Conservation (phyloP, 2,888 invertebrate genomes). For the Sphaerophoria taeniata region DNA sequence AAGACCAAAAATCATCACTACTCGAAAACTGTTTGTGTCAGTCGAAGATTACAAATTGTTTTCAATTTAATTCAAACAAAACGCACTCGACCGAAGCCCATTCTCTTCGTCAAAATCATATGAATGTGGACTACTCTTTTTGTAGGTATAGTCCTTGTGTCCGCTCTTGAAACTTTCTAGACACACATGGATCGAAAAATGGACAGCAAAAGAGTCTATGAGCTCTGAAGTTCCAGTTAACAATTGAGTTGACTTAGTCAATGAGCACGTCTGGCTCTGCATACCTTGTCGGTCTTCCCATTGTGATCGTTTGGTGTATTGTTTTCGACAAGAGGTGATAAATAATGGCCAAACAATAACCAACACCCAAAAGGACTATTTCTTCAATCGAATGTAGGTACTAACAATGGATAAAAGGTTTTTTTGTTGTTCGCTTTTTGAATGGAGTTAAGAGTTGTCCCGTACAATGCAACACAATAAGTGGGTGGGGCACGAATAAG, state of each 20-base stretch:
- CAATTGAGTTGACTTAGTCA: constrained; percentile 66
- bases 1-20: background rate
- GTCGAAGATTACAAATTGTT: constrained; percentile 26
- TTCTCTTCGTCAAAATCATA: constrained; percentile 37
- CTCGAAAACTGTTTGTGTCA: constrained; percentile 34
- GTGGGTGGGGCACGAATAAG: constrained; percentile 5
- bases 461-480: constrained; percentile 44
- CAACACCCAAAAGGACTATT: constrained; percentile 41
- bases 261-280: constrained; percentile 57
- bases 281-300: constrained; percentile 20
- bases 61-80: constrained; percentile 35
- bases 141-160: too few relatives aligned
- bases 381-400: constrained; percentile 43
- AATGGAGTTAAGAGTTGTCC: constrained; percentile 10
- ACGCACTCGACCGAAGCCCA: constrained; percentile 45
- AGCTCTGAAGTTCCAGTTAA: constrained; percentile 21
- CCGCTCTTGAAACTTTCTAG: background rate
- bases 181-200: background rate
- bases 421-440: constrained; percentile 31
- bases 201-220: background rate
- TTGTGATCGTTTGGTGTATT: constrained; percentile 47
- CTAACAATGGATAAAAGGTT: constrained; percentile 55
- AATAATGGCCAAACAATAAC: constrained; percentile 68
- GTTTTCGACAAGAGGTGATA: constrained; percentile 70
- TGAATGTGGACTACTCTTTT: too few relatives aligned